Conservation (phyloP, 2,797 vertebrate species). For the Momotus momota region DNA sequence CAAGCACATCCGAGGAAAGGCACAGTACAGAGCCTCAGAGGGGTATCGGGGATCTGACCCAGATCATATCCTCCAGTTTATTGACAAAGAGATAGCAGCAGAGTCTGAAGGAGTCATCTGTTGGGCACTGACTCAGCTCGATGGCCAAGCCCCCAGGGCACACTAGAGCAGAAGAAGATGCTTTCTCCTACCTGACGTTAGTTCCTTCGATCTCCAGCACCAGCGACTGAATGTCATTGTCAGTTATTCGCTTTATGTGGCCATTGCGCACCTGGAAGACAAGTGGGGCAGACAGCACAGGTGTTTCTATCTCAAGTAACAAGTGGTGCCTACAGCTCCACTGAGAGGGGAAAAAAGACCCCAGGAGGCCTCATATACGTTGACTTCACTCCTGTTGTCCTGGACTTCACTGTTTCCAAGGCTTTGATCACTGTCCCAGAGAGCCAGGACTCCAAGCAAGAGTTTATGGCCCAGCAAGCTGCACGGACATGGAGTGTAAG, state of each 20-base stretch:
- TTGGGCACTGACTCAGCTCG: background rate
- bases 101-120: background rate
- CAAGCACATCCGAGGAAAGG: background rate
- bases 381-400: background rate
- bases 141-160: background rate
- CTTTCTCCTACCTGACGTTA: slow-evolving; percentile 89
- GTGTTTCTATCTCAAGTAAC: background rate
- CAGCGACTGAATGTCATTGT: slow-evolving; percentile 96
- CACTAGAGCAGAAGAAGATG: background rate
- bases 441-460: background rate
- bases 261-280: slow-evolving; percentile 91
- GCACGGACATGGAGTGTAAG: fast-evolving
- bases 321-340: background rate
- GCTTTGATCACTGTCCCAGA: background rate
- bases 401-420: background rate
- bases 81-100: background rate
- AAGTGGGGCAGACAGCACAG: background rate
- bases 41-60: background rate
- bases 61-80: background rate
- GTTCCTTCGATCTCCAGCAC: slow-evolving; percentile 95
- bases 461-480: background rate
- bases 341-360: background rate
- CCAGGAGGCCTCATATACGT: background rate
- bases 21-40: background rate
- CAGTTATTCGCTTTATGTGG: slow-evolving; percentile 94